Conservation (phyloP, 64 coral and sea anemone genomes). For the Trachythela sp. region DNA sequence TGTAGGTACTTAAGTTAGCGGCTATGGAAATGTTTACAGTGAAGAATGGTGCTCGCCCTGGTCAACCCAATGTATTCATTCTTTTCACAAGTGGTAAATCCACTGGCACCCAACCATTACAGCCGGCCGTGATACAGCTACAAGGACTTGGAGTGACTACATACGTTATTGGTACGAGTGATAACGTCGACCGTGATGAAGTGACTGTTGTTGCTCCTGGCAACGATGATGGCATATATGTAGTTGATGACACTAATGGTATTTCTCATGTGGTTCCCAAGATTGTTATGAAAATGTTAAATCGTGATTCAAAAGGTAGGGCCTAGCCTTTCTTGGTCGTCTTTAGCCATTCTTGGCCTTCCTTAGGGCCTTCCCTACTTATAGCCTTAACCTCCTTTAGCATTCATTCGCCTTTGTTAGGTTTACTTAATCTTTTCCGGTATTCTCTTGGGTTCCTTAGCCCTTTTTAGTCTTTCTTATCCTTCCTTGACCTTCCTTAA, state of each 20-base stretch:
- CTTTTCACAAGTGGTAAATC: conserved; percentile 13
- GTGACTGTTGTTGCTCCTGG: background rate
- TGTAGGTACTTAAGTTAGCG: background rate
- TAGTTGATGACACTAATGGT: background rate
- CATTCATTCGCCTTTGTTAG: no score
- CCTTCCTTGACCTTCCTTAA: no score
- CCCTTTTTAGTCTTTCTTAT: no score
- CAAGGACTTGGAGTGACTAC: background rate
- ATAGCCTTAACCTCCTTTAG: no score
- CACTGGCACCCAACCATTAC: background rate
- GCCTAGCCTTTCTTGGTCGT: background rate
- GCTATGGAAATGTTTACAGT: background rate
- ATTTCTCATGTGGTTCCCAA: background rate
- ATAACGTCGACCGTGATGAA: background rate
- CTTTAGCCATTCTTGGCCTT: no score
- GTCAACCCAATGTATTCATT: background rate
- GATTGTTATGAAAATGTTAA: background rate
- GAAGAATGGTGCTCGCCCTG: background rate
- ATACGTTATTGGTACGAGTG: background rate
- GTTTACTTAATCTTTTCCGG: no score
- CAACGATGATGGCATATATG: background rate
- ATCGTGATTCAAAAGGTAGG: background rate
- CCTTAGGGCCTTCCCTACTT: no score
- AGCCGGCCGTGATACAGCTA: background rate
- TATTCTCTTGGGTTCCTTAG: no score